Percentiles rank a stretch among this genome's conserved stretches.
phyloP scores from a whole-genome alignment of 2,113 vertebrate genomes.

The Laticauda laticaudata region DNA sequence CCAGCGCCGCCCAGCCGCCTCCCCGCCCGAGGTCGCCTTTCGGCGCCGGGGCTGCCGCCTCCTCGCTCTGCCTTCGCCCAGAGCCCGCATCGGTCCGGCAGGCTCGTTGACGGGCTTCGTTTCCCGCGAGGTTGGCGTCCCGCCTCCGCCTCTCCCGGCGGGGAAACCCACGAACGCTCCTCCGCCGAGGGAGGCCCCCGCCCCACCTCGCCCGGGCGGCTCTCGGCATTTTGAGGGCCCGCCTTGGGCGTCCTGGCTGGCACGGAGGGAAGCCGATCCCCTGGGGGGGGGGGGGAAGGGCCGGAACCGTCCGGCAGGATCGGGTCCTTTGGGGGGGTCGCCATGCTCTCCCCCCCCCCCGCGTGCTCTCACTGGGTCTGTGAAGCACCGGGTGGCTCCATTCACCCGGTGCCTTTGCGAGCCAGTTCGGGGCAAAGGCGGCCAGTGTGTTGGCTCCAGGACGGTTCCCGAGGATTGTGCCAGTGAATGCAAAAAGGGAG shows the following conservation, averaged over 20 bases:
- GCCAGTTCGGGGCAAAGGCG: neutral
- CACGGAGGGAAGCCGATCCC: neutral
- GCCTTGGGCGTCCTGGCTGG: neutral
- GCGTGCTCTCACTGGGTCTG: neutral
- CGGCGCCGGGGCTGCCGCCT: neutral
- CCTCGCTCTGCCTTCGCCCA: neutral
- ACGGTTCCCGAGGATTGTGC: neutral
- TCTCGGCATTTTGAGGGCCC: too few relatives aligned
- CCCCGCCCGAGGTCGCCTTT: neutral
- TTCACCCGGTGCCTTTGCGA: neutral
- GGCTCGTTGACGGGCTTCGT: too few relatives aligned
- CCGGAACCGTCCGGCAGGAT: neutral
- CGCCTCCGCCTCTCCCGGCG: too few relatives aligned
- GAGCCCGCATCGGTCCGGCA: neutral
- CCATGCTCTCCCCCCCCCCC: neutral
- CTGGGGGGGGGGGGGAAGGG: neutral
- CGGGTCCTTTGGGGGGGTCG: neutral
- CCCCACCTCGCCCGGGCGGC: neutral
- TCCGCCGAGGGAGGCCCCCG: too few relatives aligned
- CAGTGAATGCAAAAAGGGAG: neutral
- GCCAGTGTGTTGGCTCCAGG: neutral
- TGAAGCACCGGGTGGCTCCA: neutral
- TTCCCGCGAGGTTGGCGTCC: too few relatives aligned
- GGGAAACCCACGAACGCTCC: too few relatives aligned
- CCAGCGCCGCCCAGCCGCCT: too few relatives aligned